phyloP scores from a whole-genome alignment of 2,797 vertebrate genomes.

The Amniataba percoides region DNA sequence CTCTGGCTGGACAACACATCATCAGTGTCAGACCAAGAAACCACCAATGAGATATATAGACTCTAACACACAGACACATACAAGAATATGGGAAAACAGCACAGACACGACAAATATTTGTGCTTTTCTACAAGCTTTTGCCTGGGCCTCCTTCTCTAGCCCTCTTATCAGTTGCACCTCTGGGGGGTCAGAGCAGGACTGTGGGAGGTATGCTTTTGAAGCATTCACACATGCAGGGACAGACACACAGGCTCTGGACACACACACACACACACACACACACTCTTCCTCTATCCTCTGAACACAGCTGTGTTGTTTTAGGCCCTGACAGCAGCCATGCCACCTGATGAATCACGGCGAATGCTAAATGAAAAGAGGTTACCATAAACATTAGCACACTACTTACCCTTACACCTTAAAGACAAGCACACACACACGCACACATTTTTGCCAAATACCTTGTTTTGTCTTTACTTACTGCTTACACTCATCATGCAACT shows the following conservation, averaged over 20 bases:
- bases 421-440: conserved; percentile 19
- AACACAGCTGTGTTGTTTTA: conserved; percentile 88
- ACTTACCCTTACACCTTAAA: conserved; percentile 44
- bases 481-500: conserved; percentile 39
- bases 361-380: conserved; percentile 71
- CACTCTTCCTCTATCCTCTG: conserved; percentile 55
- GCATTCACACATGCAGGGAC: conserved; percentile 37
- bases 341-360: conserved; percentile 85
- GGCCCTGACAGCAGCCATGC: conserved; percentile 81
- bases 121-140: neutral
- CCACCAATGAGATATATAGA: conserved; percentile 1
- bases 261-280: neutral
- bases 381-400: conserved; percentile 65
- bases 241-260: conserved; percentile 16
- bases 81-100: neutral
- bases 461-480: conserved; percentile 7
- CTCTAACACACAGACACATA: neutral
- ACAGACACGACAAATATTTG: conserved; percentile 10
- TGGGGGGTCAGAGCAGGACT: conserved; percentile 31
- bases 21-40: conserved; percentile 62
- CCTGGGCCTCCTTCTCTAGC: conserved; percentile 9
- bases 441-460: conserved; percentile 23
- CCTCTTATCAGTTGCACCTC: conserved; percentile 63
- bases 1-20: conserved; percentile 68
- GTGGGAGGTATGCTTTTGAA: conserved; percentile 86